These are phyloP conservation scores for Solenodon paradoxus DNA, from an alignment of 2,113 vertebrate species.

Conservation along the genomic window DNA sequence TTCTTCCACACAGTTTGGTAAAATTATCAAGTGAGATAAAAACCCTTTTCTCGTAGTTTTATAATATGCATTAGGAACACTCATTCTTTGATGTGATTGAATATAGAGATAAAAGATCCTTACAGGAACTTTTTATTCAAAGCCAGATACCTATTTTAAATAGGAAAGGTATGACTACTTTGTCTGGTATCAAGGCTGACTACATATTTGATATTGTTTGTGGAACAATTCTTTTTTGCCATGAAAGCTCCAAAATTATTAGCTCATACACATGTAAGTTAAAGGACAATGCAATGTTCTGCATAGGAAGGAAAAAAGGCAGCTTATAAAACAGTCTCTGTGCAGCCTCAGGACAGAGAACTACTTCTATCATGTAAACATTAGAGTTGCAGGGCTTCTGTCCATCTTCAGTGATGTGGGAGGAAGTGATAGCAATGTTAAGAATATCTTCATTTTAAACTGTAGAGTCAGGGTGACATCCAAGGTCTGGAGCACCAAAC, in stretches of 20 bases:
- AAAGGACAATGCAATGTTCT: background rate
- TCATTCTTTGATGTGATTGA: conserved; percentile 53
- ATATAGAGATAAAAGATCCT: conserved; percentile 47
- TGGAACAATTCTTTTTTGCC: background rate
- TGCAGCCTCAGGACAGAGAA: background rate
- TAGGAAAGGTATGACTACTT: conserved; percentile 3
- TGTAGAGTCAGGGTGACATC: background rate
- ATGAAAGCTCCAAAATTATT: background rate
- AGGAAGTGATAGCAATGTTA: background rate
- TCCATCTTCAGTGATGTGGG: background rate
- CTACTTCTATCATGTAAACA: background rate
- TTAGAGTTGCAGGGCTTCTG: background rate
- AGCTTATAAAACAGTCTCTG: background rate
- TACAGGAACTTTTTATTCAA: conserved; percentile 32
- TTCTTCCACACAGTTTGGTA: background rate
- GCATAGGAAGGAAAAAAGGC: background rate
- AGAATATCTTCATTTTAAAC: background rate
- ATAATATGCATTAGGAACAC: conserved; percentile 19
- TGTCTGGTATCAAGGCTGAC: background rate
- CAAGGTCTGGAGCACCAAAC: background rate
- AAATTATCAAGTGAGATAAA: conserved; percentile 55
- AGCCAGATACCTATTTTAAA: conserved; percentile 27
- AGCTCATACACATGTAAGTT: background rate
- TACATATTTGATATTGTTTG: background rate
- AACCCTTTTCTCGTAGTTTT: background rate